Percentiles rank a stretch among this genome's conserved stretches.
Conservation (phyloP, 1,140 invertebrate genomes). For the Solenopsis fugax region DNA sequence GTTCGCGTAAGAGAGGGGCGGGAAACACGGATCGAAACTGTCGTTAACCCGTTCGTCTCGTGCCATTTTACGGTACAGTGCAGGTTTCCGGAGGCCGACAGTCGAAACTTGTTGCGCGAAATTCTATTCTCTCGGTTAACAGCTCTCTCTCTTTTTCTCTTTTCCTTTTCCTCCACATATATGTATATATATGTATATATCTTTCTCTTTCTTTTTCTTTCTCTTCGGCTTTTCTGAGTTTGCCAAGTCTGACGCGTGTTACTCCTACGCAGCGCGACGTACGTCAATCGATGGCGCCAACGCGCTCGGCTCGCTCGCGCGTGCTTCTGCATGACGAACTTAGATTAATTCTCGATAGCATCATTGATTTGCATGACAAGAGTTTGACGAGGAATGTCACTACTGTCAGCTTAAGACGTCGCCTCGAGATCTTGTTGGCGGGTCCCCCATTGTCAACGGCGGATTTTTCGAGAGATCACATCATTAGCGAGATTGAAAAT, state of each 20-base stretch:
- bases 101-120: conserved; percentile 61
- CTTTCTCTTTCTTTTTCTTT: background rate
- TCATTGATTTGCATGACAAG: conserved; percentile 38
- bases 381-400: background rate
- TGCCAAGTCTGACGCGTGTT: conserved; percentile 40
- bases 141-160: background rate
- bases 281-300: conserved; percentile 34
- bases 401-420: background rate
- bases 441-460: background rate
- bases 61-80: background rate
- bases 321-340: conserved; percentile 38
- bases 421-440: background rate
- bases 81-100: background rate
- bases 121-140: conserved; percentile 9
- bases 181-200: background rate
- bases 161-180: background rate
- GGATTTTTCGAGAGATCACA: background rate
- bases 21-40: background rate
- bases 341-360: conserved; percentile 39
- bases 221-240: background rate
- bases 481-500: background rate
- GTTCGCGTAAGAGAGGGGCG: background rate
- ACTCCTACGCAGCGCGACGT: background rate
- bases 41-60: background rate
- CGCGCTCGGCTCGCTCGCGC: background rate